phyloP scores from a whole-genome alignment of 2,888 invertebrate genomes.

The Caenorhabditis afra region DNA sequence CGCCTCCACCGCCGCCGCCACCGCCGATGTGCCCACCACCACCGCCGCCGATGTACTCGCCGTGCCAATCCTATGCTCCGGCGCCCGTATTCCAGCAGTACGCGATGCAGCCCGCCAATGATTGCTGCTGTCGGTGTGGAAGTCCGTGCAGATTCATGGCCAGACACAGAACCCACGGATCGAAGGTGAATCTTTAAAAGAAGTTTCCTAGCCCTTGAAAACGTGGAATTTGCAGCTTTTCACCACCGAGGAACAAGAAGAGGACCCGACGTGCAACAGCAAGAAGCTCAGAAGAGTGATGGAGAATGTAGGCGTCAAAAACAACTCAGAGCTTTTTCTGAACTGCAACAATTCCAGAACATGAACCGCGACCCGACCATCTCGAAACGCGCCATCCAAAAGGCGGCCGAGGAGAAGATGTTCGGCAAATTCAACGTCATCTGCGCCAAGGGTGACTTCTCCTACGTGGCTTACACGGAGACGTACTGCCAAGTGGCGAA shows the following conservation, averaged over 20 bases:
- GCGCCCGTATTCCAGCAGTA: slow-evolving; percentile 60
- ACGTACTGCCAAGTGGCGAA: slow-evolving; percentile 72
- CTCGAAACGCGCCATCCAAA: slow-evolving; percentile 79
- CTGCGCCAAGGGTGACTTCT: slow-evolving; percentile 78
- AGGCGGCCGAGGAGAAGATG: slow-evolving; percentile 77
- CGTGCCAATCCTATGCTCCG: slow-evolving; percentile 57
- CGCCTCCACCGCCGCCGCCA: slow-evolving; percentile 75
- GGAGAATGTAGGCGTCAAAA: slow-evolving; percentile 69
- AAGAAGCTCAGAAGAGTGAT: slow-evolving; percentile 75
- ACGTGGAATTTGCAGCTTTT: slow-evolving; percentile 60
- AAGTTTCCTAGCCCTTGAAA: neutral
- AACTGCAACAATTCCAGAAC: slow-evolving; percentile 66
- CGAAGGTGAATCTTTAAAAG: slow-evolving; percentile 58
- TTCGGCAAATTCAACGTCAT: slow-evolving; percentile 78
- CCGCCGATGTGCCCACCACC: slow-evolving; percentile 74
- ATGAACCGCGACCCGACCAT: slow-evolving; percentile 75
- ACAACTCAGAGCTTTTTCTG: neutral
- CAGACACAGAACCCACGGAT: slow-evolving; percentile 75
- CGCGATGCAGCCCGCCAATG: slow-evolving; percentile 70
- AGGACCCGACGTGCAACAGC: slow-evolving; percentile 78
- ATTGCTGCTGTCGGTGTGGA: slow-evolving; percentile 78
- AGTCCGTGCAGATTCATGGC: slow-evolving; percentile 74
- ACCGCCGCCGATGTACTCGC: slow-evolving; percentile 66
- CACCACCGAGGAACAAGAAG: slow-evolving; percentile 66
- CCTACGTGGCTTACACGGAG: slow-evolving; percentile 78